Evolutionary conservation across 2,888 invertebrate genomes (phyloP), one percentile per base, ranked within the genome.

Genomic region (Alloplasta piceator): DNA sequence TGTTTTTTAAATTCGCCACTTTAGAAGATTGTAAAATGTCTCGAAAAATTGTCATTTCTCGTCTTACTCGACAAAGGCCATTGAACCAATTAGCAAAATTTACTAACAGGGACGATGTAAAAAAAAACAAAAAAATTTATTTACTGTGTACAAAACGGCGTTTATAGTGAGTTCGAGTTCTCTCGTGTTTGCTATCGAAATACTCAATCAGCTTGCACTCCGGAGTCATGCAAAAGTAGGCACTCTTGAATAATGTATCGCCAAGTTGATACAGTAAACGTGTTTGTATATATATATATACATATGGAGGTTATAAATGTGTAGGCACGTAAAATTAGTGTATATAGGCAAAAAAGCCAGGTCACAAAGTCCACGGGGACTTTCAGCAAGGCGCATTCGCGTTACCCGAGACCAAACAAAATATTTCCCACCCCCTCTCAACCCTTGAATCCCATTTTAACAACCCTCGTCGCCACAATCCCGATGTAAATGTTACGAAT

Each of bases 151-250:
- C 9, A 56, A 10, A 6, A 16, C 36, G 48, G 9, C 10, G 66
- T 52, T 48, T 41, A 64, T 64, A 70, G 66, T 74, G 3, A 5
- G 70, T 46, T 63, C 50, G 43, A 14, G 79, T 39, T 68, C 48
- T 74, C 63, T 72, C 76, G 76, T 73, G 76, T 60, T 46, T 41
- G 70, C 60, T 82, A 80, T 81, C 78, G 78, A 81, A 78, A 74
- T 64, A 71, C 61, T 74, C 78, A 70, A 81, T 81, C 81, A 63
- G 67, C 77, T 80, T 77, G 68, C 67, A 63, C 67, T 63, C 46
- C 39, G 26, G 70, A 78, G 64, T 68, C 78, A 74, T 74, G 74
- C 61, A 50, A 38, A 76, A 66, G 52, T 75, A 61, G 41, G 73
- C 68, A 60, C 55, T 73, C 64, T 63, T 73, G 68, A 77, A 77